Conservation (phyloP, 1,140 invertebrate species). For the Saxidomus purpurata region DNA sequence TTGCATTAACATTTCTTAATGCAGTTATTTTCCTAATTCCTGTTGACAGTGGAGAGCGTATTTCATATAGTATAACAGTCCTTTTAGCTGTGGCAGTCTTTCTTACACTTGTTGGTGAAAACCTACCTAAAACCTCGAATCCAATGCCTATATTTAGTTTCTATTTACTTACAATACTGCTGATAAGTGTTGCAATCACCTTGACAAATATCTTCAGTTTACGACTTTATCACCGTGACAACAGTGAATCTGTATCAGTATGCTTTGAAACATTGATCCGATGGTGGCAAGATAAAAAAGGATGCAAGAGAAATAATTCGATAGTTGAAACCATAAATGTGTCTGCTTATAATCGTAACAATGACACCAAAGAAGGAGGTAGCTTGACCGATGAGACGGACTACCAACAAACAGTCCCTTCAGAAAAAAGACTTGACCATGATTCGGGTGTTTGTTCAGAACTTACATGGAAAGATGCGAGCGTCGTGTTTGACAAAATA, state of each 20-base stretch:
- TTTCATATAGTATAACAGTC: slow-evolving; percentile 88
- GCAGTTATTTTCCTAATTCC: slow-evolving; percentile 88
- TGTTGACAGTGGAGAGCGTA: slow-evolving; percentile 88
- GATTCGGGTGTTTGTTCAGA: not conserved
- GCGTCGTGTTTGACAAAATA: slow-evolving; percentile 8
- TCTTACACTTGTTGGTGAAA: slow-evolving; percentile 87
- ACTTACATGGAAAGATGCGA: slow-evolving; percentile 11
- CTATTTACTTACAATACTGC: slow-evolving; percentile 45
- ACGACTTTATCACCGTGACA: not conserved
- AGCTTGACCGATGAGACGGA: too few species aligned
- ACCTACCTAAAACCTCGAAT: slow-evolving; percentile 87
- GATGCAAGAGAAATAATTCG: not conserved
- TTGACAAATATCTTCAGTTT: slow-evolving; percentile 26
- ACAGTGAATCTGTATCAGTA: not conserved
- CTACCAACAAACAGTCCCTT: not conserved
- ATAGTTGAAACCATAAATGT: not conserved
- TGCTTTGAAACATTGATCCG: not conserved
- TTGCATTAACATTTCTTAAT: slow-evolving; percentile 88
- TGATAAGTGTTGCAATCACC: slow-evolving; percentile 46
- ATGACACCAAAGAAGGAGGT: not conserved
- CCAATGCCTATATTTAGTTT: slow-evolving; percentile 53
- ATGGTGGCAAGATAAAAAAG: not conserved
- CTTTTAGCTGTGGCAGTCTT: slow-evolving; percentile 88
- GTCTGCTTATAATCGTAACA: too few species aligned
- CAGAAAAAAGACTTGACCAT: too few species aligned